phyloP scores from a whole-genome alignment of 2,888 invertebrate species.

The Drosophila aldrichi region DNA sequence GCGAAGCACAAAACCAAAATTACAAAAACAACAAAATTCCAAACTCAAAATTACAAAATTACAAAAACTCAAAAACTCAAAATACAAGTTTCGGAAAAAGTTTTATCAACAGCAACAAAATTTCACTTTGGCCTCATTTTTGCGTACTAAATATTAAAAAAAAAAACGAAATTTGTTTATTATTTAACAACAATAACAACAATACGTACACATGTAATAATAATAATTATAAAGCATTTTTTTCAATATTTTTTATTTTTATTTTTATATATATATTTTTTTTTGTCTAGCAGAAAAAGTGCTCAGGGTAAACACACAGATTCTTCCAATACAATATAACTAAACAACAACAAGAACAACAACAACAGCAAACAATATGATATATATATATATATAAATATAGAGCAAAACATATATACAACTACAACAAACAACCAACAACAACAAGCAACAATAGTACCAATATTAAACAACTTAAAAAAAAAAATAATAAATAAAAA shows the following conservation, averaged over 20 bases:
- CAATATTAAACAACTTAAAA: conserved; percentile 49
- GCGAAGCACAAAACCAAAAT: conserved; percentile 12
- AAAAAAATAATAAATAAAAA: conserved; percentile 31
- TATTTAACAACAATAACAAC: conserved; percentile 29
- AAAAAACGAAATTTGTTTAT: conserved; percentile 9
- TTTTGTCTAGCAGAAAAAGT: conserved; percentile 80
- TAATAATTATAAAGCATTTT: background rate
- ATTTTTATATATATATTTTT: conserved; percentile 15
- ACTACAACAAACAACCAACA: conserved; percentile 4
- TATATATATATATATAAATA: conserved; percentile 24
- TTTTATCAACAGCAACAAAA: conserved; percentile 18
- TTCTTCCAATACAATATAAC: conserved; percentile 84
- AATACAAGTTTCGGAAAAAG: conserved; percentile 71
- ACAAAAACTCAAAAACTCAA: conserved; percentile 44
- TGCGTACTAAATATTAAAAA: conserved; percentile 25
- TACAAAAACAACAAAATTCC: background rate
- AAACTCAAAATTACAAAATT: conserved; percentile 38
- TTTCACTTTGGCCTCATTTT: conserved; percentile 66
- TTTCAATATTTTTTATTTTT: conserved; percentile 24
- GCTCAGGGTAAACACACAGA: conserved; percentile 86
- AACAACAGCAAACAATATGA: conserved; percentile 50
- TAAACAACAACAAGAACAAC: conserved; percentile 44
- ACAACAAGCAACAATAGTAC: conserved; percentile 71
- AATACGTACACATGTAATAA: conserved; percentile 22
- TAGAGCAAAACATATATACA: conserved; percentile 42